A percentile compares a stretch with the other conserved stretches of the same genome.
These are phyloP conservation scores for Leptodactylus fuscus DNA, from an alignment of 2,113 vertebrate species.

Conservation along the genomic window DNA sequence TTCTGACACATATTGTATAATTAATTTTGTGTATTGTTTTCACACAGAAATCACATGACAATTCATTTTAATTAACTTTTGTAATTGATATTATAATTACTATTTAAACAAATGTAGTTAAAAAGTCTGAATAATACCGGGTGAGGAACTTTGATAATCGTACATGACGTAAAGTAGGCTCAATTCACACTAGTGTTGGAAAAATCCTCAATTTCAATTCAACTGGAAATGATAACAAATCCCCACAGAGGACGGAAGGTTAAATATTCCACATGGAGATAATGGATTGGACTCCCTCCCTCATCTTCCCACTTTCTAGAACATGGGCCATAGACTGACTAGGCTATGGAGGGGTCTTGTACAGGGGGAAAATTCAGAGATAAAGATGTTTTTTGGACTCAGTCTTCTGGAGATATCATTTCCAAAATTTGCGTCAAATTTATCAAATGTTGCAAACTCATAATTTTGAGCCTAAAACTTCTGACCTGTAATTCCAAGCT, in stretches of 20 bases:
- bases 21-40: background rate
- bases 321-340: too few relatives aligned
- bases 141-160: background rate
- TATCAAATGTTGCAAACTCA: too few relatives aligned
- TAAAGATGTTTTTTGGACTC: too few relatives aligned
- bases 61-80: background rate
- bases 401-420: too few relatives aligned
- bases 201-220: background rate
- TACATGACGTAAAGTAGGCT: background rate
- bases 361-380: too few relatives aligned
- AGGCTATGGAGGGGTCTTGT: too few relatives aligned
- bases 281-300: too few relatives aligned
- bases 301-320: too few relatives aligned
- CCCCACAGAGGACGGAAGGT: background rate
- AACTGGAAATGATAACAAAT: background rate
- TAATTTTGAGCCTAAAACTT: too few relatives aligned
- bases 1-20: background rate
- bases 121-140: background rate
- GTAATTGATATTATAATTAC: slow-evolving; percentile 26
- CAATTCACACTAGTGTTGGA: background rate
- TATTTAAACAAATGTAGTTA: background rate
- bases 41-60: background rate
- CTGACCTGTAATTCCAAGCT: too few relatives aligned
- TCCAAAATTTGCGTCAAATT: too few relatives aligned
- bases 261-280: background rate